Evolutionary conservation across 2,113 vertebrate species (phyloP).

Genomic region (Phycodurus eques): DNA sequence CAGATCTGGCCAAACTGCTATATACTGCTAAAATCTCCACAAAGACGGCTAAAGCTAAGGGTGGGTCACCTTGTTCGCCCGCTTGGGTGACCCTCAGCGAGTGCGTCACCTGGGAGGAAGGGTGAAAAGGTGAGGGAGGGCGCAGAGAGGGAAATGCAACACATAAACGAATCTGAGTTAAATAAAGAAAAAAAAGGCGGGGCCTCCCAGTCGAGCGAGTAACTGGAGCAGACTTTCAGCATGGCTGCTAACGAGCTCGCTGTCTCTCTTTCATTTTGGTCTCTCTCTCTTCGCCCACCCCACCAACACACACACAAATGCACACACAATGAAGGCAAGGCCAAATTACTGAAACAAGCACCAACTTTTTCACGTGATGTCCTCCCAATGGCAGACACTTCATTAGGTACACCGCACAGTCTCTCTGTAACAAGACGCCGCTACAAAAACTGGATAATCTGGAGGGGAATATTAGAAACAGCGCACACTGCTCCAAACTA

Average conservation of each 20-base stretch:
- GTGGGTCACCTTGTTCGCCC: slow-evolving; percentile 68
- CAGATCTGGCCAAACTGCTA: not conserved
- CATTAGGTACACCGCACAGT: not conserved
- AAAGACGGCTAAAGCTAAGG: slow-evolving; percentile 4
- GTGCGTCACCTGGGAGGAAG: slow-evolving; percentile 70
- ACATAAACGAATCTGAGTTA: slow-evolving; percentile 34
- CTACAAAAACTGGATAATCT: not conserved
- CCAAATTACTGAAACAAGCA: slow-evolving; percentile 34
- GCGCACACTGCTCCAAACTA: not conserved
- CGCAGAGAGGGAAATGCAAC: slow-evolving; percentile 30
- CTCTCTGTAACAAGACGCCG: not conserved
- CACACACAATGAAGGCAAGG: slow-evolving; percentile 16
- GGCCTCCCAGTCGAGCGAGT: slow-evolving; percentile 59
- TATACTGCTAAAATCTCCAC: not conserved
- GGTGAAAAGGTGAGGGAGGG: slow-evolving; percentile 28
- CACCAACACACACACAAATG: not conserved
- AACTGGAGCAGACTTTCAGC: slow-evolving; percentile 68
- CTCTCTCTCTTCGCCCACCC: slow-evolving; percentile 29
- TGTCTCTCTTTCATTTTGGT: slow-evolving; percentile 43
- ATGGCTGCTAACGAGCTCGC: slow-evolving; percentile 66
- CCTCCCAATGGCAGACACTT: slow-evolving; percentile 6
- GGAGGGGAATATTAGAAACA: not conserved
- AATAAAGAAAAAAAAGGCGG: slow-evolving; percentile 31
- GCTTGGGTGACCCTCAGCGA: slow-evolving; percentile 70
- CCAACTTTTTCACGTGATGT: slow-evolving; percentile 10